Evolutionary conservation across 2,797 vertebrate species (phyloP).

Genomic region (Bucorvus abyssinicus): DNA sequence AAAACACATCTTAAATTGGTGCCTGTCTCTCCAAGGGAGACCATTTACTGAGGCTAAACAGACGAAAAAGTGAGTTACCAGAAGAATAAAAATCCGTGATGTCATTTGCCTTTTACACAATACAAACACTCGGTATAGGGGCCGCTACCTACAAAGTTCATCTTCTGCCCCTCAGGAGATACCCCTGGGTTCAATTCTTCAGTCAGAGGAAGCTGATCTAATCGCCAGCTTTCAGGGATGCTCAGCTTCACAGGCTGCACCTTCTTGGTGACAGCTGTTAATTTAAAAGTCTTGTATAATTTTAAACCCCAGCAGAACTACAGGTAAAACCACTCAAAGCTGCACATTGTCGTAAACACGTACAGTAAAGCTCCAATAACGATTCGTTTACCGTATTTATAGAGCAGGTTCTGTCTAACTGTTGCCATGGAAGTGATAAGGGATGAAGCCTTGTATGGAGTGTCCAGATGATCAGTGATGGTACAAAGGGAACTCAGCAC

Average conservation of each 20-base stretch:
- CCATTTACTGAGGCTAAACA: not conserved
- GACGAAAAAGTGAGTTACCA: not conserved
- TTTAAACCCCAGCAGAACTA: not conserved
- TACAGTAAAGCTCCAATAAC: not conserved
- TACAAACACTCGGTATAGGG: not conserved
- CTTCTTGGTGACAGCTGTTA: not conserved
- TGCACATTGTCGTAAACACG: not conserved
- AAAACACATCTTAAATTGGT: not conserved
- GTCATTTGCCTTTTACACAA: not conserved
- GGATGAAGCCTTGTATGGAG: conserved; percentile 85
- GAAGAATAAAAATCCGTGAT: not conserved
- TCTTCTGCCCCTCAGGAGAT: not conserved
- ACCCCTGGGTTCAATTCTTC: not conserved
- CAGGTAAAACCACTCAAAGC: not conserved
- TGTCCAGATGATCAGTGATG: conserved; percentile 84
- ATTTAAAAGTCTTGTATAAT: not conserved
- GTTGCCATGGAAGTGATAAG: conserved; percentile 92
- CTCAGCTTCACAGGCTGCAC: not conserved
- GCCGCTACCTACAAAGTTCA: not conserved
- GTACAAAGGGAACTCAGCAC: conserved; percentile 89
- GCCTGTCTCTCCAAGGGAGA: not conserved
- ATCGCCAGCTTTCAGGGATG: not conserved
- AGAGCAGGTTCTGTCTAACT: conserved; percentile 89
- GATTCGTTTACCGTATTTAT: conserved; percentile 87
- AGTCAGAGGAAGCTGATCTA: not conserved